Base-by-base conservation (phyloP, 2,113 vertebrate genomes). In the Phylloscopus trochiloides region DNA sequence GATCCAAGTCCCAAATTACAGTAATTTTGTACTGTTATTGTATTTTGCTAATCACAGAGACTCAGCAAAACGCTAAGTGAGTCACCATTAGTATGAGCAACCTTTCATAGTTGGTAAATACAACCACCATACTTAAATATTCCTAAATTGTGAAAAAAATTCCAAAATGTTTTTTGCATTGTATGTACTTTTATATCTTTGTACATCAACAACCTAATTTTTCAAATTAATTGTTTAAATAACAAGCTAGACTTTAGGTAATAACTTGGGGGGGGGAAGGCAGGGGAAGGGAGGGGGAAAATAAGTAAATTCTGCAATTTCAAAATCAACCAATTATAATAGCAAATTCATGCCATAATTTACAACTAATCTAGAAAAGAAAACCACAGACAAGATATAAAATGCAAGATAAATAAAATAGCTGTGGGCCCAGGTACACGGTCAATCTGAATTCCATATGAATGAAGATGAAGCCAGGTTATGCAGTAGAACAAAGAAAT, bases 11-110 rank as follows among this genome's bases (percentile, higher is more conserved):
- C 58, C 34, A 93, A 95, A 90, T 95, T 93, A 94, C 57, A 92
- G 89, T 91, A 91, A 96, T 96, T 96, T 95, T 82, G 62, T 93
- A 47, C 87, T 36, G 21, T 96, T 93, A 90, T 91, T 94, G 50
- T 89, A 89, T 90, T 93, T 92, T 95, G 70, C 54, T 94, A 66
- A 96, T 90, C 59, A 90, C 66, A 95, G 92, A 96, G 67, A 92
- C 68, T 95, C 89, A 91, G 86, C 32, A 96, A 95, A 97, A 87
- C 34, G 14, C 54, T 78, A 34, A 43, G 45, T 96, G 71, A 96
- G 55, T 95, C 95, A 96, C 57, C 65, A 73, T 52, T 54, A 95
- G 48, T 17, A 86, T 73, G 65, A 94, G 40, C 24, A 81, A 79
- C 40, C 22, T 92, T 67, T 90, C 38, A 34, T 50, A 76, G 68